These are phyloP conservation scores for Drosophila littoralis DNA, from an alignment of 1,140 invertebrate genomes.

Conservation along the genomic window DNA sequence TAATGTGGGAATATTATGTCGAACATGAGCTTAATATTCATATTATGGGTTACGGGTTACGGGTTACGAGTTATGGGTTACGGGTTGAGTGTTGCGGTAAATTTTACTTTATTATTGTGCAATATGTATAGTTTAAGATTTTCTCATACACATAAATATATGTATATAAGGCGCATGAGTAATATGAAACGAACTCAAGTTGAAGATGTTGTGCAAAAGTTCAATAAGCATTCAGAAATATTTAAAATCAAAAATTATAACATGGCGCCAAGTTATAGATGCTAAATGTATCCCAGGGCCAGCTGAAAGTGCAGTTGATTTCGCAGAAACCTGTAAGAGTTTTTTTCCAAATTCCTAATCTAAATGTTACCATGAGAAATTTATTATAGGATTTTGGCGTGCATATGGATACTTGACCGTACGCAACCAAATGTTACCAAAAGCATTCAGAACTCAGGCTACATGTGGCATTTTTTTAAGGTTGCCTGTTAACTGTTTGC, in stretches of 20 bases:
- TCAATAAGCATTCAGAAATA: too few species aligned
- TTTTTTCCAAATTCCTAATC: too few species aligned
- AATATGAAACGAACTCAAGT: too few species aligned
- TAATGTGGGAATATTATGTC: slow-evolving; percentile 77
- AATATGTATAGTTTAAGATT: too few species aligned
- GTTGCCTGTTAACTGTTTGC: background rate
- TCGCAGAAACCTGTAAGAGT: too few species aligned
- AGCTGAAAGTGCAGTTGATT: too few species aligned
- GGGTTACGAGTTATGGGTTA: background rate
- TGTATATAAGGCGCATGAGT: too few species aligned
- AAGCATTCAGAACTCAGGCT: background rate
- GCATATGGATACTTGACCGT: background rate
- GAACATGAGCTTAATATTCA: slow-evolving; percentile 22
- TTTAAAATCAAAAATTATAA: too few species aligned
- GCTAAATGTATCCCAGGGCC: too few species aligned
- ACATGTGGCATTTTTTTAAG: background rate
- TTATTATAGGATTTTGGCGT: background rate
- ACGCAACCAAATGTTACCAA: background rate
- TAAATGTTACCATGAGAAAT: background rate
- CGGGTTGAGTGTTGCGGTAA: slow-evolving; percentile 12
- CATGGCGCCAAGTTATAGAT: too few species aligned
- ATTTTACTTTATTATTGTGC: background rate
- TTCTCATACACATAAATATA: too few species aligned
- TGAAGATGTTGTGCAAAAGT: too few species aligned
- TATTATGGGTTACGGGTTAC: slow-evolving; percentile 24